Evolutionary conservation across 2,113 vertebrate genomes (phyloP).

Genomic region (Petroica traversi): DNA sequence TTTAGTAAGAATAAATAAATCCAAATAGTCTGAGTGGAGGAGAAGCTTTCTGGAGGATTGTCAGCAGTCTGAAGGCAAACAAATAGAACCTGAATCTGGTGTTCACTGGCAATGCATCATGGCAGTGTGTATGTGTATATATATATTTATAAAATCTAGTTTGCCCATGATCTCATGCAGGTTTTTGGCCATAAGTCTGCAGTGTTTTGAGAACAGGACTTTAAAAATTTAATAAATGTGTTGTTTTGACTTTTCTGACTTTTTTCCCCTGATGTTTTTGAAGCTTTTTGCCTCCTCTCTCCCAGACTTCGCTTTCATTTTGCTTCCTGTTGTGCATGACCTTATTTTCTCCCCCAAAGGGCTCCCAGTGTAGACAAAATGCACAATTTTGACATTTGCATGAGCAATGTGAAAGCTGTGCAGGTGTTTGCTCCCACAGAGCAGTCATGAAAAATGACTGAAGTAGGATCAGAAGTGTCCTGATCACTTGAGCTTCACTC

Average conservation of each 20-base stretch:
- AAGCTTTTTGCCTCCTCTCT: neutral
- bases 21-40: neutral
- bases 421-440: neutral
- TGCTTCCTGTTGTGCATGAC: neutral
- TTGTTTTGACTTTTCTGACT: neutral
- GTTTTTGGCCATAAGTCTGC: neutral
- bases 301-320: neutral
- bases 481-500: neutral
- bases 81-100: neutral
- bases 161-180: neutral
- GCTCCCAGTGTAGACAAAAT: neutral
- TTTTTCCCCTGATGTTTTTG: neutral
- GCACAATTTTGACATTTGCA: neutral
- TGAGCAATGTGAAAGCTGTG: neutral
- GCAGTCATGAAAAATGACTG: neutral
- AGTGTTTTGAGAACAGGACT: neutral
- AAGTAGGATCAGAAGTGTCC: neutral
- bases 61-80: neutral
- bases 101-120: neutral
- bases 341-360: neutral
- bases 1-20: neutral
- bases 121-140: neutral
- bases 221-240: rapidly evolving
- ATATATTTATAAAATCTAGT: neutral
- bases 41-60: neutral